Percentiles rank a stretch among this genome's conserved stretches.
Evolutionary conservation across 2,888 invertebrate genomes (phyloP).

Genomic region (Watsonalla cultraria): DNA sequence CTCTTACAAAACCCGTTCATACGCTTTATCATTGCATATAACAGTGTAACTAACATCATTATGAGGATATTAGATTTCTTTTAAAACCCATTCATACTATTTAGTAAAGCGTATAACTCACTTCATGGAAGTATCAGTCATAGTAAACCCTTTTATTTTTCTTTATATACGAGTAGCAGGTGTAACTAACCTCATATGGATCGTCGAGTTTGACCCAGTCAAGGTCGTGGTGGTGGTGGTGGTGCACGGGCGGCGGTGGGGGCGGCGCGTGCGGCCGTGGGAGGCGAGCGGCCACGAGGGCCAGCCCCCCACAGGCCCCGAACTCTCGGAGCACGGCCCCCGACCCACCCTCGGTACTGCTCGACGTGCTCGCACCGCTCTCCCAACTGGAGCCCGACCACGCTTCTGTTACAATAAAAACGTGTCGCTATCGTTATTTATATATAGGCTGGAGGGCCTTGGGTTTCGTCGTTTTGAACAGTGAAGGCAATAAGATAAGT

Average conservation of each 20-base stretch:
- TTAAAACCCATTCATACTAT: too few relatives aligned
- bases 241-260: constrained; percentile 76
- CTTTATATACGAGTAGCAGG: neutral
- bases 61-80: too few relatives aligned
- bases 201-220: constrained; percentile 84
- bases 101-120: too few relatives aligned
- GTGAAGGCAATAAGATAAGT: too few relatives aligned
- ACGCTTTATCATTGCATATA: too few relatives aligned
- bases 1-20: too few relatives aligned
- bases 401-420: constrained; percentile 17
- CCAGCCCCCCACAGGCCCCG: constrained; percentile 92
- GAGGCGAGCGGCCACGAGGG: constrained; percentile 91
- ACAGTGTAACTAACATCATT: too few relatives aligned
- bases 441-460: too few relatives aligned
- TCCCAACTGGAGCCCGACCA: constrained; percentile 44
- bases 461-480: too few relatives aligned
- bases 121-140: too few relatives aligned
- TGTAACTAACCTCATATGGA: constrained; percentile 69
- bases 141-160: too few relatives aligned
- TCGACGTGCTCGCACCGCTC: constrained; percentile 10
- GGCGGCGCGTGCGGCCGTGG: constrained; percentile 92
- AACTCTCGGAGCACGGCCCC: constrained; percentile 86
- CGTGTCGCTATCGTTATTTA: too few relatives aligned
- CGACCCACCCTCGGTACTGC: constrained; percentile 5
- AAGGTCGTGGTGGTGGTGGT: constrained; percentile 74